phyloP scores from a whole-genome alignment of 2,888 invertebrate species.

The Myopa testacea region DNA sequence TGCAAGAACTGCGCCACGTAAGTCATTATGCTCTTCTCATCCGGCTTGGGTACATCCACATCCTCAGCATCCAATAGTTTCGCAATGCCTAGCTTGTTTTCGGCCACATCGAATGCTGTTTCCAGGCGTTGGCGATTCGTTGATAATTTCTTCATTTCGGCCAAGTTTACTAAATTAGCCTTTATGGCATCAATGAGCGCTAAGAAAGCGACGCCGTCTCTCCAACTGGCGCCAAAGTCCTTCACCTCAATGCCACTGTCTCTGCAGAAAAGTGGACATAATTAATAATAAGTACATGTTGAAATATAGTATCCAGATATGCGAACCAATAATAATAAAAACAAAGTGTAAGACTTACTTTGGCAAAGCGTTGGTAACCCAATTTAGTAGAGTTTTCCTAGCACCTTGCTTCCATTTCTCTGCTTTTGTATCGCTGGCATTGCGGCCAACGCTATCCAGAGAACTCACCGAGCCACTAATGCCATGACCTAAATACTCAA shows the following conservation, averaged over 20 bases:
- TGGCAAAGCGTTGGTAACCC: slow-evolving; percentile 93
- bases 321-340: too few relatives aligned
- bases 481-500: slow-evolving; percentile 86
- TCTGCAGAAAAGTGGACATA: slow-evolving; percentile 69
- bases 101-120: slow-evolving; percentile 93
- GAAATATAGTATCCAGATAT: neutral
- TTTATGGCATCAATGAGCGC: slow-evolving; percentile 95
- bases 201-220: slow-evolving; percentile 94
- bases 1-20: slow-evolving; percentile 98
- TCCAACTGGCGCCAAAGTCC: slow-evolving; percentile 96
- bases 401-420: slow-evolving; percentile 90
- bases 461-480: slow-evolving; percentile 85
- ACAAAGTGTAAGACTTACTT: slow-evolving; percentile 71
- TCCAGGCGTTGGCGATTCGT: slow-evolving; percentile 86
- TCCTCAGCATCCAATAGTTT: slow-evolving; percentile 94
- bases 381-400: slow-evolving; percentile 89
- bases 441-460: slow-evolving; percentile 79
- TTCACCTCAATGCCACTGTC: slow-evolving; percentile 88
- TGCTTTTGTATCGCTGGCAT: slow-evolving; percentile 72
- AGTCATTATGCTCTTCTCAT: slow-evolving; percentile 98
- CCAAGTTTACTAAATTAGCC: slow-evolving; percentile 90
- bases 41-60: slow-evolving; percentile 94
- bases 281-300: neutral
- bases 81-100: slow-evolving; percentile 90
- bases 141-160: slow-evolving; percentile 75